A percentile compares a stretch with the other conserved stretches of the same genome.
These are phyloP conservation scores for Athripsodes cinereus DNA, from an alignment of 2,888 invertebrate species.

Conservation along the genomic window DNA sequence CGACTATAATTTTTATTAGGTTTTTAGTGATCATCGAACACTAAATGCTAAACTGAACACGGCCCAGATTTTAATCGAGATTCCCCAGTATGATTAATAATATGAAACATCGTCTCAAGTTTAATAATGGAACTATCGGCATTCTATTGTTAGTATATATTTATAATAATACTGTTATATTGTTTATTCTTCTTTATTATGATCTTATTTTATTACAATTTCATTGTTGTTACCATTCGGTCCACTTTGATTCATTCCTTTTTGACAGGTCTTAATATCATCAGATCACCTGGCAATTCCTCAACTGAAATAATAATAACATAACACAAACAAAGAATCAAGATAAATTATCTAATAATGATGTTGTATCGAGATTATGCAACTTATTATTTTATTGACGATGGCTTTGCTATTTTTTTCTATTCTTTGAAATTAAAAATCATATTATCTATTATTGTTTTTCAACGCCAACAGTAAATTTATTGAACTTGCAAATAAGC, in stretches of 20 bases:
- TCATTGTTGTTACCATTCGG: constrained; percentile 11
- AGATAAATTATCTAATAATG: no score
- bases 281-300: not conserved
- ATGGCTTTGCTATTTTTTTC: no score
- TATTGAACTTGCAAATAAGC: no score
- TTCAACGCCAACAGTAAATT: no score
- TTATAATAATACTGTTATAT: constrained; percentile 9
- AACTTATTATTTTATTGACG: no score
- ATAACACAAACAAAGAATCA: no score
- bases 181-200: constrained; percentile 13
- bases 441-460: no score
- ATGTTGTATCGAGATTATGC: no score
- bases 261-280: constrained; percentile 12
- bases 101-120: constrained; percentile 5
- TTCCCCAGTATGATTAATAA: constrained; percentile 21
- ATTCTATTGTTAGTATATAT: constrained; percentile 19
- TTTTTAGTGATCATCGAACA: no score
- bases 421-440: no score
- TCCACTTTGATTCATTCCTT: constrained; percentile 13
- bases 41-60: no score
- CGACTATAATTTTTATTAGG: no score
- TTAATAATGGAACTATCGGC: constrained; percentile 16
- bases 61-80: constrained; percentile 19
- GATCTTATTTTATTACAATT: constrained; percentile 3
- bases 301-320: not conserved